Conservation (phyloP, 2,888 invertebrate species). For the Dicyrtomina minuta region DNA sequence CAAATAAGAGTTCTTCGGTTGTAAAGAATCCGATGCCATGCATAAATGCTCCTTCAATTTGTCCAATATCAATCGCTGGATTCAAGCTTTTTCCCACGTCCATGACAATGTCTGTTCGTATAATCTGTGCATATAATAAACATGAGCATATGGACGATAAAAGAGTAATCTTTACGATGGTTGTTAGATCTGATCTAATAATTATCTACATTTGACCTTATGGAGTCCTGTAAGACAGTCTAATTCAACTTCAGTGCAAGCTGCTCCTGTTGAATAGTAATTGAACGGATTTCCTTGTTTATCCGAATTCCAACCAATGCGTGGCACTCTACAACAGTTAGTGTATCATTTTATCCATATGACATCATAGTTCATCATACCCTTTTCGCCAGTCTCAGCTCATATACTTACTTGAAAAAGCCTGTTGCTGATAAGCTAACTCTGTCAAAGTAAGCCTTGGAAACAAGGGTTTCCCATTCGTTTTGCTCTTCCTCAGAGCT, state of each 20-base stretch:
- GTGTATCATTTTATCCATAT: no score
- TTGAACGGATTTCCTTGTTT: conserved; percentile 61
- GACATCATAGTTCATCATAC: no score
- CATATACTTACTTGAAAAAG: conserved; percentile 66
- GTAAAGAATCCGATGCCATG: conserved; percentile 93
- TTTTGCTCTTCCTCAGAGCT: conserved; percentile 69
- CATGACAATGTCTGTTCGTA: conserved; percentile 92
- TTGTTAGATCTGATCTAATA: neutral
- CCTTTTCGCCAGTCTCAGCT: no score
- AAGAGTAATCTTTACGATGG: neutral
- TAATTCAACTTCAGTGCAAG: conserved; percentile 85
- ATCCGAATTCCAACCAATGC: conserved; percentile 45
- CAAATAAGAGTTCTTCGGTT: conserved; percentile 84
- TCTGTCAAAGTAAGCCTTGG: conserved; percentile 72
- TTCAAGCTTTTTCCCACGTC: conserved; percentile 92
- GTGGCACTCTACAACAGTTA: conserved; percentile 38
- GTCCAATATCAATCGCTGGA: conserved; percentile 95
- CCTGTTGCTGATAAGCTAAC: conserved; percentile 81
- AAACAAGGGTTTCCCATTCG: conserved; percentile 81
- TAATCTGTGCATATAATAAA: conserved; percentile 58
- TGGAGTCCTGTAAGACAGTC: conserved; percentile 94
- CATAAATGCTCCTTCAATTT: conserved; percentile 91
- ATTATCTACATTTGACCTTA: conserved; percentile 57
- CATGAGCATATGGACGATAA: neutral
- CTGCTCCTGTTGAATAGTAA: conserved; percentile 84